Percentiles rank a stretch among this genome's conserved stretches.
Conservation (phyloP, 1,140 invertebrate species). For the Cataglyphis hispanica region DNA sequence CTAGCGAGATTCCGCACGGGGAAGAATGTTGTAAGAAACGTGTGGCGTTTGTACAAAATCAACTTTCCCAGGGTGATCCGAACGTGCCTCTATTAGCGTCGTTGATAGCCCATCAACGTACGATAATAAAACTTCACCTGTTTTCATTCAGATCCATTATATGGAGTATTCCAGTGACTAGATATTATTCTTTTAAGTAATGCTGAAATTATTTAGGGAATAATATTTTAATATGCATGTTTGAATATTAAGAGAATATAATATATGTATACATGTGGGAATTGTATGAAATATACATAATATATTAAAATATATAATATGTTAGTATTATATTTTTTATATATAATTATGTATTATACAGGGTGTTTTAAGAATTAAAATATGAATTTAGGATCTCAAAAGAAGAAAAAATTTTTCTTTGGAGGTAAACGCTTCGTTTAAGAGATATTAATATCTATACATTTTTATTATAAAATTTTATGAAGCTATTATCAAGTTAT, state of each 20-base stretch:
- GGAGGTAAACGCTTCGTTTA: too few species aligned
- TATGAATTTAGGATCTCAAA: too few species aligned
- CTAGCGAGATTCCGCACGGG: constrained; percentile 44
- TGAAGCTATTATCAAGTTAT: too few species aligned
- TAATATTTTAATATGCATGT: background rate
- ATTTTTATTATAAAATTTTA: too few species aligned
- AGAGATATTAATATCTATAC: too few species aligned
- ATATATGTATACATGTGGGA: background rate
- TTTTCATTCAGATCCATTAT: background rate
- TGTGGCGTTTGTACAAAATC: constrained; percentile 58
- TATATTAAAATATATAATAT: too few species aligned
- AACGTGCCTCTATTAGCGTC: constrained; percentile 52
- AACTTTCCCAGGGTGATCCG: constrained; percentile 37
- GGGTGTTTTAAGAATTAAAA: too few species aligned
- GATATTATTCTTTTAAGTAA: constrained; percentile 29
- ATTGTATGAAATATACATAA: background rate
- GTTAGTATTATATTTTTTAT: too few species aligned
- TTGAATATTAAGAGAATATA: background rate
- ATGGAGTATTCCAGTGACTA: background rate
- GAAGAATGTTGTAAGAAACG: constrained; percentile 61
- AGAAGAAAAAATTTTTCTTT: too few species aligned
- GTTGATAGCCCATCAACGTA: constrained; percentile 6
- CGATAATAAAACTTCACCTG: background rate
- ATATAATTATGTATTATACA: too few species aligned
- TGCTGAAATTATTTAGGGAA: background rate